Evolutionary conservation across 2,797 vertebrate genomes (phyloP).

Genomic region (Spinus olivaceus): DNA sequence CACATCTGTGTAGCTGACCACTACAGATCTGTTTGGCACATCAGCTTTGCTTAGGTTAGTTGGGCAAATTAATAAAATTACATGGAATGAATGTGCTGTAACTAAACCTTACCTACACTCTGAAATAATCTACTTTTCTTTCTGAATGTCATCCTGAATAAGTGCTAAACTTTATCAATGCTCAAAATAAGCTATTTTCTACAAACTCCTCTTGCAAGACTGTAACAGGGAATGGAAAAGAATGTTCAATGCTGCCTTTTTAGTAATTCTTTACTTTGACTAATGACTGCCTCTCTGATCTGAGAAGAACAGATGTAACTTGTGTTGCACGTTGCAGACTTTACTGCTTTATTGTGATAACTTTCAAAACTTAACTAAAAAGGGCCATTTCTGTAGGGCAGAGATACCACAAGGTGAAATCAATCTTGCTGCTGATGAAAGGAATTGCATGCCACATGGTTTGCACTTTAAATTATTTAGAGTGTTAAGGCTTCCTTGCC

Average conservation of each 20-base stretch:
- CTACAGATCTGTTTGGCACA: neutral
- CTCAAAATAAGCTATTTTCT: neutral
- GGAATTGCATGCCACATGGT: slow-evolving; percentile 9
- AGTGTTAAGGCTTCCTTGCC: slow-evolving; percentile 56
- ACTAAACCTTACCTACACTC: neutral
- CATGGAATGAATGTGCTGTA: neutral
- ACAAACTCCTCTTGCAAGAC: neutral
- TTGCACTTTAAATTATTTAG: slow-evolving; percentile 70
- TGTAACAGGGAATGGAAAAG: neutral
- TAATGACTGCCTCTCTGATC: neutral
- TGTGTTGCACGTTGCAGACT: neutral
- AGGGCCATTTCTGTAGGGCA: slow-evolving; percentile 46
- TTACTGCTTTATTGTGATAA: slow-evolving; percentile 14
- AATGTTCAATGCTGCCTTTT: neutral
- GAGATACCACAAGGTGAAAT: slow-evolving; percentile 53
- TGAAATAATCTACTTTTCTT: neutral
- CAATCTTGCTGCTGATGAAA: slow-evolving; percentile 57
- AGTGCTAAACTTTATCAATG: neutral
- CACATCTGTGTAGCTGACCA: neutral
- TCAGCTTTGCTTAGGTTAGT: neutral
- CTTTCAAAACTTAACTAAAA: slow-evolving; percentile 53
- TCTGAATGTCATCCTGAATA: neutral
- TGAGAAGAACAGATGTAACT: slow-evolving; percentile 30
- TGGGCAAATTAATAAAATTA: neutral
- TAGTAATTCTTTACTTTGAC: slow-evolving; percentile 23